These are phyloP conservation scores for Anarhynchus alexandrinus DNA, from an alignment of 2,113 vertebrate species.

Conservation along the genomic window DNA sequence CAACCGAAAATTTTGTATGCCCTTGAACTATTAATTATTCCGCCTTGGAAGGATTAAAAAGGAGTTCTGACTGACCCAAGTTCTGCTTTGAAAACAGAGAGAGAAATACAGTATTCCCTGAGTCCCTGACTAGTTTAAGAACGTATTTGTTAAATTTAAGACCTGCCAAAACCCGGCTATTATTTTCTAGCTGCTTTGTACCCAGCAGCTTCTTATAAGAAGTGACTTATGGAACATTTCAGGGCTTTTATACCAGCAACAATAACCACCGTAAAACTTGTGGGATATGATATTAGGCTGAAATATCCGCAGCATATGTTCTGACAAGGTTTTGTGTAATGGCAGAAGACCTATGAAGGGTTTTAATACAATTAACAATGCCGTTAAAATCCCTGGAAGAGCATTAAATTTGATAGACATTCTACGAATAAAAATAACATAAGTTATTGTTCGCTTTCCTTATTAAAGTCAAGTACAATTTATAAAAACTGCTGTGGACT, in stretches of 20 bases:
- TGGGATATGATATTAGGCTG: neutral
- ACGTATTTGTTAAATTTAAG: conserved; percentile 49
- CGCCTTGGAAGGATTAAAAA: conserved; percentile 28
- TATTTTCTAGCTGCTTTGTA: conserved; percentile 32
- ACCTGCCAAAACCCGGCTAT: conserved; percentile 33
- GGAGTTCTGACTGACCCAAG: neutral
- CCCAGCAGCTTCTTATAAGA: neutral
- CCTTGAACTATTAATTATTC: conserved; percentile 53
- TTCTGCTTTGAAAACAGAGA: conserved; percentile 15
- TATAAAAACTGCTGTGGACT: neutral
- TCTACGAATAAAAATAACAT: neutral
- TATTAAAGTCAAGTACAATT: neutral
- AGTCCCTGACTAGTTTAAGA: conserved; percentile 16
- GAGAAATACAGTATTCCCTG: conserved; percentile 14
- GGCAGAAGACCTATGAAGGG: neutral
- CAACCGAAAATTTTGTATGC: neutral
- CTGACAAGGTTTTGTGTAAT: neutral
- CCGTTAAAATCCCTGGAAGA: neutral
- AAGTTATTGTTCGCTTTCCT: neutral
- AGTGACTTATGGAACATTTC: conserved; percentile 34
- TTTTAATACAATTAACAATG: conserved; percentile 12
- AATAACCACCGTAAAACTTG: conserved; percentile 11
- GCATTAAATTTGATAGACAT: neutral
- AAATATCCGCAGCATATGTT: neutral
- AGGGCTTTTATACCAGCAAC: conserved; percentile 5